Evolutionary conservation across 2,888 invertebrate species (phyloP).

Genomic region (Macrostomum cliftonense): DNA sequence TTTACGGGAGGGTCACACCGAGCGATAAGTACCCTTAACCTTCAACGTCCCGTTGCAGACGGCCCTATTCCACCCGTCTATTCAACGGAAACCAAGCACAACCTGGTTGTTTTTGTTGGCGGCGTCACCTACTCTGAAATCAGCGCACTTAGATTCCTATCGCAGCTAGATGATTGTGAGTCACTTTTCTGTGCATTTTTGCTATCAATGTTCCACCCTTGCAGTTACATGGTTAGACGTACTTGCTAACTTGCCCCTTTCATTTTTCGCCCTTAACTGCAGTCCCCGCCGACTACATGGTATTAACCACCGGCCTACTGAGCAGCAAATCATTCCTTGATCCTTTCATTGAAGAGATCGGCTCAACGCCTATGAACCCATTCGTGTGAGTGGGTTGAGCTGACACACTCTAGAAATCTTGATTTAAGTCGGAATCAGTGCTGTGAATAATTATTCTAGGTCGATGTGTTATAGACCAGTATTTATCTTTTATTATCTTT

Average conservation of each 20-base stretch:
- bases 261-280: no score
- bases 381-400: neutral
- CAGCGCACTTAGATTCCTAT: constrained; percentile 45
- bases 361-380: neutral
- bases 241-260: no score
- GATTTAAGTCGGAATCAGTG: no score
- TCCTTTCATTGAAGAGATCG: neutral
- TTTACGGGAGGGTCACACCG: no score
- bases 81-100: constrained; percentile 40
- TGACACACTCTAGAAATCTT: no score
- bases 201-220: no score
- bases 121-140: constrained; percentile 86
- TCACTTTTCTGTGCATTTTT: neutral
- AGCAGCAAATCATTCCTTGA: neutral
- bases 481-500: no score
- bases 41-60: neutral
- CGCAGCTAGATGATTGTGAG: constrained; percentile 43
- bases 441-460: no score
- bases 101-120: constrained; percentile 82
- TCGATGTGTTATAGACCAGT: no score
- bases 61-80: neutral
- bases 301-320: constrained; percentile 4
- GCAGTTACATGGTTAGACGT: no score
- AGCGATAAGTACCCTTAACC: no score
- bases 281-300: constrained; percentile 3